Conservation (phyloP, 1,140 invertebrate species). For the Melanaphis sacchari region DNA sequence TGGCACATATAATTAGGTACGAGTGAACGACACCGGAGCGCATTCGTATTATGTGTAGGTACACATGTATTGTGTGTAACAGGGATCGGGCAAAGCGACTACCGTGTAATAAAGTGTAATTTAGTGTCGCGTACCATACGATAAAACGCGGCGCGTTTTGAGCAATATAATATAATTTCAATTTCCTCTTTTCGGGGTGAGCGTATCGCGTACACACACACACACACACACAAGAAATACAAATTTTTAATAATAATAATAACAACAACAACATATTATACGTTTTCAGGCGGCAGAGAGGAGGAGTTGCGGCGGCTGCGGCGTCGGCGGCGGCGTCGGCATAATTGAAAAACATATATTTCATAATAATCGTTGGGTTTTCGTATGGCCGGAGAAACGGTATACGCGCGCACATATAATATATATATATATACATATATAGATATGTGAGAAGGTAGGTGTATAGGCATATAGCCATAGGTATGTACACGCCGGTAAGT, state of each 20-base stretch:
- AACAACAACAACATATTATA: background rate
- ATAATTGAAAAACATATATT: background rate
- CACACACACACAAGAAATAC: background rate
- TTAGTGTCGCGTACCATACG: conserved; percentile 1
- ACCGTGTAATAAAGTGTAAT: conserved; percentile 35
- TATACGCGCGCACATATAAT: background rate
- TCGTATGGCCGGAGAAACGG: conserved; percentile 9
- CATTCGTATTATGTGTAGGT: background rate
- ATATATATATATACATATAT: background rate
- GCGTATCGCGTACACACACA: background rate
- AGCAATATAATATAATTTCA: background rate
- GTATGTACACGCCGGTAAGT: background rate
- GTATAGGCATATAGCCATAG: background rate
- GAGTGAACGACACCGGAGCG: background rate
- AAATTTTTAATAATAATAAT: background rate
- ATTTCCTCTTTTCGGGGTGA: background rate
- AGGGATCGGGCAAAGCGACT: background rate
- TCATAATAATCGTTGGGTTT: background rate
- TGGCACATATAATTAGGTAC: background rate
- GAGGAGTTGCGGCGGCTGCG: background rate
- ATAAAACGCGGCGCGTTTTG: background rate
- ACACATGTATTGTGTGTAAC: background rate
- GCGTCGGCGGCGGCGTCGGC: background rate
- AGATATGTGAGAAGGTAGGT: no score
- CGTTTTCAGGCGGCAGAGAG: background rate